Percentiles rank a stretch among this genome's conserved stretches.
These are phyloP conservation scores for Aporophyla lueneburgensis DNA, from an alignment of 2,888 invertebrate genomes.

Conservation along the genomic window DNA sequence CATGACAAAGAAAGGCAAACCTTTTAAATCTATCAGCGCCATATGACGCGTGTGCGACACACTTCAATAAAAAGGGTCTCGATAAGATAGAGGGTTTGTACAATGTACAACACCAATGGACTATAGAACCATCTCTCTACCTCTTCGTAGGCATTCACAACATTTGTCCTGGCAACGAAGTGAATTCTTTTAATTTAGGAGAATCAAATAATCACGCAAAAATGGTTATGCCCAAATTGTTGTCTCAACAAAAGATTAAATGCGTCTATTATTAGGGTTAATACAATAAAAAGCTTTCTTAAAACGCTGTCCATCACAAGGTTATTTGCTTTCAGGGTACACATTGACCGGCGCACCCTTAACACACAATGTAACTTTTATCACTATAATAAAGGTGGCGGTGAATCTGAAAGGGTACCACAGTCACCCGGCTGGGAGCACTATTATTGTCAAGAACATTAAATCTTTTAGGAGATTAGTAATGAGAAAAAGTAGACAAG, in stretches of 20 bases:
- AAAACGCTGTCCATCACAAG: constrained; percentile 50
- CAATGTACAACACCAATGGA: background rate
- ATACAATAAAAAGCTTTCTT: constrained; percentile 62
- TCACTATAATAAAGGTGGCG: constrained; percentile 67
- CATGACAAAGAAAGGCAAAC: constrained; percentile 28
- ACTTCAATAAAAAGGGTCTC: constrained; percentile 52
- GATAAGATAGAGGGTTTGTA: constrained; percentile 37
- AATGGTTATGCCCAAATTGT: constrained; percentile 30
- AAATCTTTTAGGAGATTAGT: constrained; percentile 63
- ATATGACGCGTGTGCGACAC: constrained; percentile 43
- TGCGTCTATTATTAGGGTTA: constrained; percentile 50
- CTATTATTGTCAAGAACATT: constrained; percentile 63
- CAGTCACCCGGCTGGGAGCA: constrained; percentile 54
- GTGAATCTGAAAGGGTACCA: constrained; percentile 63
- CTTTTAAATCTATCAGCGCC: constrained; percentile 60
- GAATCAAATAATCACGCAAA: constrained; percentile 3
- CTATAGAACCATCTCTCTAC: constrained; percentile 5
- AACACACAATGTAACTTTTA: constrained; percentile 69
- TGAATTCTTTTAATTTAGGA: constrained; percentile 7
- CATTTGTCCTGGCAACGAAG: constrained; percentile 5
- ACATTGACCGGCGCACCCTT: constrained; percentile 63
- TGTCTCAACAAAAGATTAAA: constrained; percentile 22
- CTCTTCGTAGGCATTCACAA: constrained; percentile 6
- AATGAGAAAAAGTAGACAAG: constrained; percentile 53
- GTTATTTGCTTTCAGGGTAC: constrained; percentile 63